Evolutionary conservation across 2,888 invertebrate genomes (phyloP).

Genomic region (Oxyscelio sp.): DNA sequence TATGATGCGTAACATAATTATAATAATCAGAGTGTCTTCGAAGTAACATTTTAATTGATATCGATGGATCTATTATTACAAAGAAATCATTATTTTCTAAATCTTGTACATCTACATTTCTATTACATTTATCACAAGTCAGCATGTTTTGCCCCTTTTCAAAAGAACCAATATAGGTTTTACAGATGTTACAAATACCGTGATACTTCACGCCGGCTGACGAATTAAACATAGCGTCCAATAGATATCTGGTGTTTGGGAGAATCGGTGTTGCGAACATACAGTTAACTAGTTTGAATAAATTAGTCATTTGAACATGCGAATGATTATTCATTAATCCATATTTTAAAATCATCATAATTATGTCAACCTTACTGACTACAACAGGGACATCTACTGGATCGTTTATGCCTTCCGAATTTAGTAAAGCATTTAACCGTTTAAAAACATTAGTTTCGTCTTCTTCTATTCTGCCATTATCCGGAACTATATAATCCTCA

Average conservation of each 20-base stretch:
- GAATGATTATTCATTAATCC: not conserved
- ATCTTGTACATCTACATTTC: not conserved
- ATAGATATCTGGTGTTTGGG: constrained; percentile 32
- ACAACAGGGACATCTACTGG: not conserved
- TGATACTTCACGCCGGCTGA: not conserved
- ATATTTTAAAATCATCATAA: not conserved
- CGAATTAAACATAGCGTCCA: not conserved
- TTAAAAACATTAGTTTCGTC: not conserved
- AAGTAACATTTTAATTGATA: constrained; percentile 23
- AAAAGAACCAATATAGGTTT: constrained; percentile 13
- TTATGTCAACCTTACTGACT: not conserved
- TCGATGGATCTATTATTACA: constrained; percentile 50
- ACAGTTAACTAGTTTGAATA: too few relatives aligned
- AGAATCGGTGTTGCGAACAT: too few relatives aligned
- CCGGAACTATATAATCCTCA: not conserved
- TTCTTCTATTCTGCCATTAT: too few relatives aligned
- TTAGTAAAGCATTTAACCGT: not conserved
- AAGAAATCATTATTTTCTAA: constrained; percentile 40
- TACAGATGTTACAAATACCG: constrained; percentile 8
- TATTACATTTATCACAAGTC: constrained; percentile 20
- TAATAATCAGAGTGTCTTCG: constrained; percentile 42
- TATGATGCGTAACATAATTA: constrained; percentile 25
- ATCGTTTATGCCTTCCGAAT: not conserved
- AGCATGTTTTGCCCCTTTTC: not conserved
- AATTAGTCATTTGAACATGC: too few relatives aligned